These are phyloP conservation scores for Diglossa brunneiventris DNA, from an alignment of 2,113 vertebrate species.

Conservation along the genomic window DNA sequence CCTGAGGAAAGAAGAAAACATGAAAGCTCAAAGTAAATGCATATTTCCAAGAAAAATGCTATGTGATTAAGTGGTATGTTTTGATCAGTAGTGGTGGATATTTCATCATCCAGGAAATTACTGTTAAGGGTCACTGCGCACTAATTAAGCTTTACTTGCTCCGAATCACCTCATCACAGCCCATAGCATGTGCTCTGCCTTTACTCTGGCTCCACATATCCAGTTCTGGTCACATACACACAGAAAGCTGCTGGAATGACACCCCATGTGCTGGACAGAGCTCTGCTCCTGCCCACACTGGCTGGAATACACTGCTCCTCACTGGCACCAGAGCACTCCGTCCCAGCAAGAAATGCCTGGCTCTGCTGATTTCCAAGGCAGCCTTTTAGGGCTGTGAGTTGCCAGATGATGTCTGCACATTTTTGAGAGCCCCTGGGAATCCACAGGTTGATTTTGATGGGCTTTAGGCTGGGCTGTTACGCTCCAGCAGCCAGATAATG, in stretches of 20 bases:
- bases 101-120: conserved; percentile 30
- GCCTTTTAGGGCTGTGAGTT: neutral
- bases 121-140: neutral
- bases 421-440: neutral
- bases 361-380: fast-evolving
- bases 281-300: neutral
- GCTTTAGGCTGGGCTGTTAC: fast-evolving
- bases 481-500: neutral
- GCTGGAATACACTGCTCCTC: neutral
- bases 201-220: fast-evolving
- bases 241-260: neutral
- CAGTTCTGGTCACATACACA: neutral
- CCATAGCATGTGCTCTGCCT: neutral
- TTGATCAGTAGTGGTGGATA: neutral
- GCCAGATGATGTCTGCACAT: neutral
- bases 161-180: neutral
- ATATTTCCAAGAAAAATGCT: conserved; percentile 11
- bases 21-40: neutral
- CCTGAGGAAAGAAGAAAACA: neutral
- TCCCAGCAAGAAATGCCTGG: neutral
- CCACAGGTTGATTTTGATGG: neutral
- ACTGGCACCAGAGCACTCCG: neutral
- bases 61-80: neutral
- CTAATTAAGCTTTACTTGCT: conserved; percentile 9
- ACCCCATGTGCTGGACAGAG: neutral